Evolutionary conservation across 2,888 invertebrate genomes (phyloP), one percentile per base, ranked within the genome.

Genomic region (Ophioninae sp.): DNA sequence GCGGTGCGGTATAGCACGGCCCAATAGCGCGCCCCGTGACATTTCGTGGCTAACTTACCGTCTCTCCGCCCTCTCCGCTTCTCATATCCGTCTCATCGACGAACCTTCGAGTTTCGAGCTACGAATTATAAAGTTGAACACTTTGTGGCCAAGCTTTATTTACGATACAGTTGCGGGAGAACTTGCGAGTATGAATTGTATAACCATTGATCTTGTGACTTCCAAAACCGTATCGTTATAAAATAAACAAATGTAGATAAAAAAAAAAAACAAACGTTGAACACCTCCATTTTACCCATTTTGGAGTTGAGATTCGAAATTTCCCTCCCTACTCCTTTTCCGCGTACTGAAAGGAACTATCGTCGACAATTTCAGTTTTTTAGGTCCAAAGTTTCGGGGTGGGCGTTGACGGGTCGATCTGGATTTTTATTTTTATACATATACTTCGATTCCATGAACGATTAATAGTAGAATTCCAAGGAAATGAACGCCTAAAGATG

Each of bases 41-140:
- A 68, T 88, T 88, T 84, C 74, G 79, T 87, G 69, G 62, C 77
- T 74, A 59, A 57, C 59, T 72, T 23, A 44, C 21, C 59, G 44
- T 59, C 8, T 56, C n/a, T 64, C 20, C 50, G 13, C 17, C 17
- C 50, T 77, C 39, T 56, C 56, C 21, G 57, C 20, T 7, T 62
- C 20, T 61, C 50, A 41, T 59, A 21, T 21, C 6, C 13, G n/a
- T 23, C 37, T 70, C 70, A 37, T 70, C 65, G 79, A 62, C 68
- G n/a, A 79, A 62, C 85, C 81, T 77, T 76, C 83, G 75, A 79
- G 83, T 77, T 85, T 86, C 86, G 82, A 86, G 88, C 85, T 87
- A 86, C 87, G 88, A 90, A 90, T 90, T 88, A 88, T 87, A 86
- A 88, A 86, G 85, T 88, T 87, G 85, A 81, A 62, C 84, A 86